Evolutionary conservation across 2,888 invertebrate species (phyloP).

Genomic region (Furcula furcula): DNA sequence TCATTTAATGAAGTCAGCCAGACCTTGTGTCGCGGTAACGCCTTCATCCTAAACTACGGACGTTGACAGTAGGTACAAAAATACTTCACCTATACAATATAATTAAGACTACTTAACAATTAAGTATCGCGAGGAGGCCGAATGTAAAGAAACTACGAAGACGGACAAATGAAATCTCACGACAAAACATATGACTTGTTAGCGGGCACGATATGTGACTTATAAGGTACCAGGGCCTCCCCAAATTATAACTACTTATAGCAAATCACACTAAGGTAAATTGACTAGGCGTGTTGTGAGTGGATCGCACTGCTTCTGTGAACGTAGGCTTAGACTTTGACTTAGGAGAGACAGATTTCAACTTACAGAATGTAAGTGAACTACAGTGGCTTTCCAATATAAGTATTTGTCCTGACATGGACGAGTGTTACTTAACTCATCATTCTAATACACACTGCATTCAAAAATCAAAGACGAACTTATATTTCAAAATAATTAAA

Average conservation of each 20-base stretch:
- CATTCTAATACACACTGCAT: too few relatives aligned
- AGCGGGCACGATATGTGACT: constrained; percentile 38
- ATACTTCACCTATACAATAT: constrained; percentile 79
- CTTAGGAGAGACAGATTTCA: too few relatives aligned
- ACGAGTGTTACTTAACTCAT: too few relatives aligned
- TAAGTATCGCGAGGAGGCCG: constrained; percentile 73
- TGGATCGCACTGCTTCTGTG: constrained; percentile 50
- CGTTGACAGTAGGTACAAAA: constrained; percentile 77
- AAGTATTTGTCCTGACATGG: too few relatives aligned
- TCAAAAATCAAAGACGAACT: too few relatives aligned
- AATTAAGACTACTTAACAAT: constrained; percentile 80
- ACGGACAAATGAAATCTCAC: constrained; percentile 31
- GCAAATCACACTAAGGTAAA: constrained; percentile 82
- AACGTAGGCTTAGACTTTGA: constrained; percentile 35
- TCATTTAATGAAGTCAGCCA: constrained; percentile 48
- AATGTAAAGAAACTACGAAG: constrained; percentile 31
- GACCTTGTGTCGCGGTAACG: constrained; percentile 69
- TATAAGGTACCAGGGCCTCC: constrained; percentile 42
- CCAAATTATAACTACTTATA: constrained; percentile 70
- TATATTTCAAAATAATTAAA: too few relatives aligned
- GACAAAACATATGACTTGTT: constrained; percentile 28
- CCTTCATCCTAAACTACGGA: constrained; percentile 69
- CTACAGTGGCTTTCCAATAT: too few relatives aligned
- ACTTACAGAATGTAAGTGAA: too few relatives aligned
- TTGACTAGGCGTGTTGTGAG: constrained; percentile 80